Evolutionary conservation across 1,140 invertebrate species (phyloP).

Genomic region (Planococcus citri): DNA sequence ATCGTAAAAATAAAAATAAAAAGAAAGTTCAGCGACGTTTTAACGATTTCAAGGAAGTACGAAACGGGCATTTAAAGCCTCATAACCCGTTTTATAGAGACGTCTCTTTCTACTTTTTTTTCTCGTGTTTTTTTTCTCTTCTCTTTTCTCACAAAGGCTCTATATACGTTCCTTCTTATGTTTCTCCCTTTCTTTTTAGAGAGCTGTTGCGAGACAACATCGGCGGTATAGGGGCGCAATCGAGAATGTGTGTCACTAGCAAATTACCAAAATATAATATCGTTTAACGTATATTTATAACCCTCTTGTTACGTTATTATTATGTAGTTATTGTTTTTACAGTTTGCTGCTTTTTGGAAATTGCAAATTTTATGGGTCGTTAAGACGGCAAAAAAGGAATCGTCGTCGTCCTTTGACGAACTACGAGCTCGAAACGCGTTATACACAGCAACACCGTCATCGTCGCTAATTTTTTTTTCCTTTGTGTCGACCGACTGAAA

Average conservation of each 20-base stretch:
- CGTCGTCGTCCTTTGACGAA: background rate
- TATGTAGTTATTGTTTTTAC: slow-evolving; percentile 8
- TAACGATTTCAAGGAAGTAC: background rate
- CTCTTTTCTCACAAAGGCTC: background rate
- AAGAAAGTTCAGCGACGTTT: background rate
- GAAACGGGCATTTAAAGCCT: slow-evolving; percentile 1
- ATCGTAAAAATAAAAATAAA: background rate
- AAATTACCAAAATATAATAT: slow-evolving; percentile 8
- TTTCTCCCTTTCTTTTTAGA: too few species aligned
- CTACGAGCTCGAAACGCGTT: background rate
- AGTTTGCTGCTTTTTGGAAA: background rate
- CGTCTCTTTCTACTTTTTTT: background rate
- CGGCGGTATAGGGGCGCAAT: too few species aligned
- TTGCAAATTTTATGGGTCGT: background rate
- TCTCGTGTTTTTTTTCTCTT: background rate
- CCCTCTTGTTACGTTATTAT: background rate
- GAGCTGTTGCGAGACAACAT: too few species aligned
- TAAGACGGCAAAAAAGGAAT: background rate
- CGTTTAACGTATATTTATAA: background rate
- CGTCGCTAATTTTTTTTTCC: background rate
- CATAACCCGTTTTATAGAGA: slow-evolving; percentile 2
- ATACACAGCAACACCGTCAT: too few species aligned
- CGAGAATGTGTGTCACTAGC: background rate
- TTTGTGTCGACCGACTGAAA: background rate
- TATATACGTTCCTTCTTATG: too few species aligned